Conservation (phyloP, 1,140 invertebrate species). For the Ceratosolen solmsi region DNA sequence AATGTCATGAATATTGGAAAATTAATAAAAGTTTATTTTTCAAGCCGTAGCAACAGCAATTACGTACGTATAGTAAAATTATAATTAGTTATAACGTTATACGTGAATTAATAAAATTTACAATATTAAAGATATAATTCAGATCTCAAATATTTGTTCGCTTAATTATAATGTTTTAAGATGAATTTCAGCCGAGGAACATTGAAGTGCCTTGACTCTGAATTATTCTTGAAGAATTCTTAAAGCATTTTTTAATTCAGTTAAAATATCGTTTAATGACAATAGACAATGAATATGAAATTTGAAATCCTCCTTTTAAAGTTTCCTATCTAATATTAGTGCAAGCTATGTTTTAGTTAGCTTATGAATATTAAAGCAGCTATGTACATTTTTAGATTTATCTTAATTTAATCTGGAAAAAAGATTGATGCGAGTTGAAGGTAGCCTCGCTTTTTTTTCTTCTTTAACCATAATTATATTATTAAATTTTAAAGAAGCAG, state of each 20-base stretch:
- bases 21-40: too few species aligned
- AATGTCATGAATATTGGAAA: too few species aligned
- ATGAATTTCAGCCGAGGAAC: neutral
- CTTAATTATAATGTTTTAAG: neutral
- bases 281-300: neutral
- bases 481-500: neutral
- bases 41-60: too few species aligned
- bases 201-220: neutral
- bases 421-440: neutral
- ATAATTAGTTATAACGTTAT: too few species aligned
- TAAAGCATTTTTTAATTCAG: constrained; percentile 3
- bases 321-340: neutral
- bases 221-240: neutral
- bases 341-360: neutral
- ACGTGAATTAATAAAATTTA: too few species aligned
- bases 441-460: neutral
- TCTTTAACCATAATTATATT: neutral
- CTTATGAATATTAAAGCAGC: neutral
- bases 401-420: constrained; percentile 22
- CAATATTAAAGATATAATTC: neutral
- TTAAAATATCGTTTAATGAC: constrained; percentile 11
- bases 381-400: neutral
- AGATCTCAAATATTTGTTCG: neutral
- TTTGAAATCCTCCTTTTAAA: neutral
- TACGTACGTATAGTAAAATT: too few species aligned